Base-by-base conservation (phyloP, 1,140 invertebrate genomes). In the Formica selysi region DNA sequence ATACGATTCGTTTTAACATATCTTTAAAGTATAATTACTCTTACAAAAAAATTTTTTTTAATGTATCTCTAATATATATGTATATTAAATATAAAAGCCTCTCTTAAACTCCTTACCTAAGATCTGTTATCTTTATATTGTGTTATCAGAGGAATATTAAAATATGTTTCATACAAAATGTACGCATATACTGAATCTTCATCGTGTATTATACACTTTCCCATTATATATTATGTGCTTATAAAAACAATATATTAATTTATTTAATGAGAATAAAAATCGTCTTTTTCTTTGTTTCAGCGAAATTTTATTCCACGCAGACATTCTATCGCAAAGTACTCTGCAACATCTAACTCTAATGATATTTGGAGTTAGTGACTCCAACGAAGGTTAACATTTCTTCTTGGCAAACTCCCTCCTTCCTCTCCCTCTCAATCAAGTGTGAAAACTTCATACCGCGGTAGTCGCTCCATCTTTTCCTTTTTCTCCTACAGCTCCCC, bases 391-490 rank as follows among this genome's bases (percentile, higher is more conserved):
- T 19, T 11, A 41, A 59, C 41, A 54, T 76, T 86, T 19, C 54
- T 10, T 44, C n/a, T 13, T 44, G 22, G 26, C 61, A 61, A 48
- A 83, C 41, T 59, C 7, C 16, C 16, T 19, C 48, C 48, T 51
- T 51, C 16, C 16, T 59, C 26, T 61, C 36, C 22, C 32, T 62
- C 68, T 71, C 79, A 83, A 74, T 32, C 68, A 61, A 83, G 68
- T 74, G 68, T 36, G 68, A 74, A 83, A 83, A 83, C 79, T 71
- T 86, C 29, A 65, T 57, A 22, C 41, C 59, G 11, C n/a, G 26
- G 62, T 38, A 51, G 85, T 73, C n/a, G 38, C 65, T 48, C 26
- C 29, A 65, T 32, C 44, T 59, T 64, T 67, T 64, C 54, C 78
- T 51, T 84, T 73, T 64, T 87, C 73, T 11, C 32, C 41, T 1